phyloP scores from a whole-genome alignment of 2,888 invertebrate genomes.

The Choreutis nemorana region DNA sequence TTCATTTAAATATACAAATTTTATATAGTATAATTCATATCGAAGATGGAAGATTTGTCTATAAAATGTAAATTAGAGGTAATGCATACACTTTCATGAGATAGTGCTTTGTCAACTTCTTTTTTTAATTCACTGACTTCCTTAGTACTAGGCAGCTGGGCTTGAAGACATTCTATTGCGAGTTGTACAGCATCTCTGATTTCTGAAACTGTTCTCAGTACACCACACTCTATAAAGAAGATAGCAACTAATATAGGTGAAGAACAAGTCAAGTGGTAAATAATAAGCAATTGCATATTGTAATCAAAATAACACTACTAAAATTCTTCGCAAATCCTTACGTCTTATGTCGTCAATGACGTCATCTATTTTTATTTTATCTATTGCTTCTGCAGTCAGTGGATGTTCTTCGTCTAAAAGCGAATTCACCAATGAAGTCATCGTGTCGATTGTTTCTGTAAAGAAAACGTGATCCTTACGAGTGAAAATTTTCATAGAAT shows the following conservation, averaged over 20 bases:
- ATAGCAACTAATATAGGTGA: not conserved
- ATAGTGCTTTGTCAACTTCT: conserved; percentile 26
- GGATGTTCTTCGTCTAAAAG: conserved; percentile 30
- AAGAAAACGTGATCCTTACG: conserved; percentile 5
- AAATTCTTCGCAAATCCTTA: conserved; percentile 9
- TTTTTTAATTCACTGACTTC: conserved; percentile 25
- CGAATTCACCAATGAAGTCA: conserved; percentile 44
- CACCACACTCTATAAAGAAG: conserved; percentile 31
- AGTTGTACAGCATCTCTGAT: conserved; percentile 23
- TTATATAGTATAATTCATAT: too few species aligned
- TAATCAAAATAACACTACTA: not conserved
- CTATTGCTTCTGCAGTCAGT: conserved; percentile 25
- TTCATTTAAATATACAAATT: too few species aligned
- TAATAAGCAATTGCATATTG: not conserved
- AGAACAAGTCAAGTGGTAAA: not conserved
- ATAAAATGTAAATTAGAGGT: too few species aligned
- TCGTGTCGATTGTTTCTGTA: conserved; percentile 41
- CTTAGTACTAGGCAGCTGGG: conserved; percentile 29
- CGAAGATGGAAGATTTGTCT: too few species aligned
- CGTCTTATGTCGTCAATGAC: conserved; percentile 42
- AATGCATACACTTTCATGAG: too few species aligned
- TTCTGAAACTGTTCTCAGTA: conserved; percentile 24
- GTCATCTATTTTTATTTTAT: conserved; percentile 22
- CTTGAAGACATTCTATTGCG: conserved; percentile 33
- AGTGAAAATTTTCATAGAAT: not conserved